phyloP scores from a whole-genome alignment of 2,113 vertebrate genomes.

The Arenaria interpres region DNA sequence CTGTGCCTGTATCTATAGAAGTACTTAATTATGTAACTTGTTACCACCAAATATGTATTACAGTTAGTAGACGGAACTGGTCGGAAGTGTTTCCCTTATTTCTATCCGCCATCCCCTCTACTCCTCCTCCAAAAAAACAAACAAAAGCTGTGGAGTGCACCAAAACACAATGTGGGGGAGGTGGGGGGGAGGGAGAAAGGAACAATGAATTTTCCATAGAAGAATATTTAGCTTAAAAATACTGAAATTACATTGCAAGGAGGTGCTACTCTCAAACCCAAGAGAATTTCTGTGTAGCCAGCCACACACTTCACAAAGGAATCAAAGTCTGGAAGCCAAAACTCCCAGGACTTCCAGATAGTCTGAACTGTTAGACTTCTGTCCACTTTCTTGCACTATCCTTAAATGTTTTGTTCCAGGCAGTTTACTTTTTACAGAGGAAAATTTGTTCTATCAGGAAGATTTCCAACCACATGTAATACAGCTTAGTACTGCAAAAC shows the following conservation, averaged over 20 bases:
- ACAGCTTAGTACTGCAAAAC: neutral
- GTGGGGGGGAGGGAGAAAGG: too few relatives aligned
- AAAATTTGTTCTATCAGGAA: neutral
- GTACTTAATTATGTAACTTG: neutral
- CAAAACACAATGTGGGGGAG: neutral
- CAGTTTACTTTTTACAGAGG: neutral
- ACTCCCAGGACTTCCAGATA: neutral
- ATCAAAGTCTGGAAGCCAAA: neutral
- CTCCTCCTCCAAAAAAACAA: neutral
- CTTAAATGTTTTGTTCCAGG: neutral
- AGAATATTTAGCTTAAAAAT: neutral
- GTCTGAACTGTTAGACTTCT: neutral
- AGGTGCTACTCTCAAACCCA: neutral
- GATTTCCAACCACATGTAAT: neutral
- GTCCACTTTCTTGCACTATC: neutral
- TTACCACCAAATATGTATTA: neutral
- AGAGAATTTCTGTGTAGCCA: neutral
- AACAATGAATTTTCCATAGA: neutral
- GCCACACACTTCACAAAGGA: neutral
- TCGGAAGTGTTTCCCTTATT: neutral
- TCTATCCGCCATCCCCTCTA: neutral
- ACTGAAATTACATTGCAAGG: neutral
- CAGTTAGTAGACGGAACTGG: neutral
- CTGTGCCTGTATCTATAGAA: neutral
- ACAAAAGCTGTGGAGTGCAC: fast-evolving